Evolutionary conservation across 2,113 vertebrate genomes (phyloP), one percentile per base, ranked within the genome.

Genomic region (Theropithecus gelada): DNA sequence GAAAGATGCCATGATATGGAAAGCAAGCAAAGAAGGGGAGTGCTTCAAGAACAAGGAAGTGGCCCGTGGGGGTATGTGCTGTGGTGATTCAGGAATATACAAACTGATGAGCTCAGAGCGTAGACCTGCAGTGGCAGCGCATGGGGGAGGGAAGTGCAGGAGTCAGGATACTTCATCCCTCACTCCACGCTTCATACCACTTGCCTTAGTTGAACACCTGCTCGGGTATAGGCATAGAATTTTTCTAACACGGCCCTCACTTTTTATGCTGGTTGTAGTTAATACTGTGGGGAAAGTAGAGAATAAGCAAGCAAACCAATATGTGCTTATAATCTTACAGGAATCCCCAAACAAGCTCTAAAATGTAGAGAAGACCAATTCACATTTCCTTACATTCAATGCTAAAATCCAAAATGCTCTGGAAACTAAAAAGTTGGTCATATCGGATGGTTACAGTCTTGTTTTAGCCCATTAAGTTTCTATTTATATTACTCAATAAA

Each of bases 31-130:
- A 61, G 43, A 45, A 78, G 78, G 43, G 64, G 40, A 45, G 3
- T 30, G 43, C 14, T 78, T 79, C 18, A 14, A 22, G 75, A 16
- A 8, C 23, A 64, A 45, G 88, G 52, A 79, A 57, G 55, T 22
- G 35, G 59, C 27, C 35, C 5, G 0, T 27, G 2, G 20, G 4
- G 8, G 3, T 14, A 18, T 32, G 5, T 14, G 35, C 25, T 40
- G 59, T 14, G 27, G 66, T 32, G 18, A 17, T 30, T 32, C 11
- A 61, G n/a, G 81, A 87, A 61, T 59, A 45, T 43, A 52, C 6
- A 57, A 43, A 30, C 23, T 13, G 5, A 17, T 2, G 23, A 52
- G 22, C 9, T 64, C 38, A 72, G 73, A 90, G 52, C n/a, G 9
- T 38, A 45, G 23, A 14, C 8, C 9, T 20, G 6, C 8, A 22